A percentile compares a stretch with the other conserved stretches of the same genome.
Conservation (phyloP, 37 sponge, comb jelly and placozoan species). For the Cliona cf. orientalis region DNA sequence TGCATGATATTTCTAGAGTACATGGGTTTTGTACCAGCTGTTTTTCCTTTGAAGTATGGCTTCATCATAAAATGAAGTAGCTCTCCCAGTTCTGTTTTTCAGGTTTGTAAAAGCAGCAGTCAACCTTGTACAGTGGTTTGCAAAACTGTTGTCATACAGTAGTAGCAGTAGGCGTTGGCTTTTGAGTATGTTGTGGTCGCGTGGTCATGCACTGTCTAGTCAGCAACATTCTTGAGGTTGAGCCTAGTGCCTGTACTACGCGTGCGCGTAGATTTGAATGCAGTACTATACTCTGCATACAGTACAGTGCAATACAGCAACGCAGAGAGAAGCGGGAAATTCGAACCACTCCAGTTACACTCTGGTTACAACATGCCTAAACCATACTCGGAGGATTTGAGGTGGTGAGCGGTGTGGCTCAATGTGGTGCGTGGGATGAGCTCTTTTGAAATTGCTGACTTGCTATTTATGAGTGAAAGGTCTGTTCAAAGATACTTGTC, state of each 20-base stretch:
- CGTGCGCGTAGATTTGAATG: too few relatives aligned
- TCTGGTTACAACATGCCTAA: background rate
- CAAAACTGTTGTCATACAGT: background rate
- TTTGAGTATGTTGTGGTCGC: background rate
- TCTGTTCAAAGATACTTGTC: background rate
- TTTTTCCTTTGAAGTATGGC: too few relatives aligned
- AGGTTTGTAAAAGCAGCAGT: too few relatives aligned
- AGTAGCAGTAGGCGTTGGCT: background rate
- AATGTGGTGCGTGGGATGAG: background rate
- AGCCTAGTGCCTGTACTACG: too few relatives aligned
- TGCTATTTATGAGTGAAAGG: conserved; percentile 9
- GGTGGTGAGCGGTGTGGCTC: conserved; percentile 46
- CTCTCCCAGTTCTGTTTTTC: too few relatives aligned
- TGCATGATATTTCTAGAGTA: too few relatives aligned
- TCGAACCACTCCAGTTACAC: background rate
- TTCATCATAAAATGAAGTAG: too few relatives aligned
- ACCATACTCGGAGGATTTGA: conserved; percentile 27
- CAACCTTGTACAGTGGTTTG: background rate
- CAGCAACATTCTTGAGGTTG: too few relatives aligned
- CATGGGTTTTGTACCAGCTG: too few relatives aligned
- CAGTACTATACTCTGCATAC: too few relatives aligned
- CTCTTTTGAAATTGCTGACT: background rate
- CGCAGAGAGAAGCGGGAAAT: background rate
- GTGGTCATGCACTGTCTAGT: too few relatives aligned
- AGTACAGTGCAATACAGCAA: too few relatives aligned